phyloP scores from a whole-genome alignment of 2,797 vertebrate species.

The Acanthurus lineatus region DNA sequence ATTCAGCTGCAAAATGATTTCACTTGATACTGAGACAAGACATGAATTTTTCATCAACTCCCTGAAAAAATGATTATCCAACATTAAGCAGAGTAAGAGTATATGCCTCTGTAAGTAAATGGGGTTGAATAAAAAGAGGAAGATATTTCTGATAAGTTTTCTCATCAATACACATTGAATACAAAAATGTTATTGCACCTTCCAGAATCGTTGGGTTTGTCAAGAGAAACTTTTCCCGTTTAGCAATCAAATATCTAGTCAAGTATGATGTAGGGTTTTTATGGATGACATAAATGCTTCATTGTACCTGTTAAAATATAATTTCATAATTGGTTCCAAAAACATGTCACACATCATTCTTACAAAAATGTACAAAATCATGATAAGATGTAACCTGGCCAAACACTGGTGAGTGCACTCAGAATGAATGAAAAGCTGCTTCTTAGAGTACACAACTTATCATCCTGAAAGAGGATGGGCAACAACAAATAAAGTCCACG shows the following conservation, averaged over 20 bases:
- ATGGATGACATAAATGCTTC: neutral
- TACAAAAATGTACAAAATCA: neutral
- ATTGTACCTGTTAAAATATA: neutral
- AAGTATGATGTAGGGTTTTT: neutral
- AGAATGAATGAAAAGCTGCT: neutral
- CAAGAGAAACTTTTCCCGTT: neutral
- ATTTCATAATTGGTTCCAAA: neutral
- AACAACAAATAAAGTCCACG: neutral
- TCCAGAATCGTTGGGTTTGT: neutral
- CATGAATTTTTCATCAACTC: conserved; percentile 62
- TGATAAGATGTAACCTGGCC: neutral
- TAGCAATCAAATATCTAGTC: neutral
- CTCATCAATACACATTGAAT: conserved; percentile 15
- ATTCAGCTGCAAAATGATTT: conserved; percentile 53
- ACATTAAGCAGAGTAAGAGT: conserved; percentile 48
- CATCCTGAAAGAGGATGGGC: neutral
- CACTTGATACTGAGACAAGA: conserved; percentile 42
- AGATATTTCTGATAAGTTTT: conserved; percentile 34
- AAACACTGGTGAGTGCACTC: neutral
- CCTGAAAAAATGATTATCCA: conserved; percentile 40
- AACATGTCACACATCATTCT: neutral
- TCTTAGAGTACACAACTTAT: neutral
- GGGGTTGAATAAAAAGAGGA: conserved; percentile 18
- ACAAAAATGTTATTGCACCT: neutral
- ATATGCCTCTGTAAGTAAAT: conserved; percentile 43